Evolutionary conservation across 2,797 vertebrate genomes (phyloP), one percentile per base, ranked within the genome.

Genomic region (Thalassophryne amazonica): DNA sequence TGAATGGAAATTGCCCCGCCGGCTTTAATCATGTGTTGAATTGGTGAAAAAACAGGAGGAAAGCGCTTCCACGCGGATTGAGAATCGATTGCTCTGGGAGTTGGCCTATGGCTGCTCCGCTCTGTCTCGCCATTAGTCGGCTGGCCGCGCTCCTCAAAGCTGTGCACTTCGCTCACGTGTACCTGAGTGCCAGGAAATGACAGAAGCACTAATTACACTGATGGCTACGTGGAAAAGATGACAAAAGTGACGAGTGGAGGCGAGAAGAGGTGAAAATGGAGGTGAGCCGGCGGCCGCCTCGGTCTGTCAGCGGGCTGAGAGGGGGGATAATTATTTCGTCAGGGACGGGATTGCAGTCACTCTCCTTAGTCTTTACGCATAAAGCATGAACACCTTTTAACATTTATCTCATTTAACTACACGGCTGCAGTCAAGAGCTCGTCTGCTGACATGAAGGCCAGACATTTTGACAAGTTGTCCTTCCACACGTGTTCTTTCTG

Each of bases 21-120:
- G 67, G 76, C 85, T 85, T 88, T 88, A 88, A 90, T 86, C 80
- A 84, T 81, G 81, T 83, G 84, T 87, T 82, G 73, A 86, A 85
- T 85, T 79, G 77, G 76, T 58, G 66, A 77, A 84, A 86, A 82
- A 79, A 76, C 66, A 67, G 41, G 62, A 61, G 76, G 56, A 85
- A 87, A 86, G 80, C 61, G 63, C 41, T 84, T 86, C 71, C 69
- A 64, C 52, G 23, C 71, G 79, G 63, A 86, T 83, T 84, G 80
- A 79, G 70, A 84, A 89, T 87, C 78, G 84, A 89, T 87, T 65
- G 52, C 63, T 80, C 64, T 46, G 47, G 56, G 64, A 84, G 72
- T 73, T 66, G 5, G 79, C 73, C 69, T 73, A 85, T 75, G 69
- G 80, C 77, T 46, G 41, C 50, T 53, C 22, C 0, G 15, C 56